Evolutionary conservation across 2,797 vertebrate species (phyloP).

Genomic region (Clarias pachynema): DNA sequence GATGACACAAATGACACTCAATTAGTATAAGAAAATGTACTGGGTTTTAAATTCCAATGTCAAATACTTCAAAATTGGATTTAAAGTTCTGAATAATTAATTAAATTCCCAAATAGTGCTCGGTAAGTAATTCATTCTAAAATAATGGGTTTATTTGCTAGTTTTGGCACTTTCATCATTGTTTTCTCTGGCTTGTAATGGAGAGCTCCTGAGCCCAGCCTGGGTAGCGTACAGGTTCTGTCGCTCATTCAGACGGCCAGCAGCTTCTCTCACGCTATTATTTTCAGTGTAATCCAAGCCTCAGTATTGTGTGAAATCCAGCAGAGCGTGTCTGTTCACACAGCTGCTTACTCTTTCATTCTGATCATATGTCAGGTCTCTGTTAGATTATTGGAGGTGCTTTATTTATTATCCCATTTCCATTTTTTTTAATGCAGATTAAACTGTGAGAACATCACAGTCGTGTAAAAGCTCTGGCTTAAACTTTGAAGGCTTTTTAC

Average conservation of each 20-base stretch:
- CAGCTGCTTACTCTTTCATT: conserved; percentile 10
- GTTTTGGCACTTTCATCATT: not conserved
- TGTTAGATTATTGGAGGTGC: not conserved
- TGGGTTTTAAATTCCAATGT: not conserved
- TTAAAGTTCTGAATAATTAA: not conserved
- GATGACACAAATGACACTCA: not conserved
- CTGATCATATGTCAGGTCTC: conserved; percentile 15
- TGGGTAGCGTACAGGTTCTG: conserved; percentile 10
- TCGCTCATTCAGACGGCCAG: not conserved
- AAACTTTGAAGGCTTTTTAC: not conserved
- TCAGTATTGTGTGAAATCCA: conserved; percentile 6
- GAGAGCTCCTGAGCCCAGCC: not conserved
- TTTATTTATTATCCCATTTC: not conserved
- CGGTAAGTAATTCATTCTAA: not conserved
- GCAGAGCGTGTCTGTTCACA: not conserved
- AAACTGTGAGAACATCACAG: not conserved
- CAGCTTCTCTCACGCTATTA: conserved; percentile 11
- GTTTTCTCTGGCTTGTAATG: not conserved
- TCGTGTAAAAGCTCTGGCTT: too few species aligned
- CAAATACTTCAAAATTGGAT: not conserved
- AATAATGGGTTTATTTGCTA: not conserved
- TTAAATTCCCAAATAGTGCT: not conserved
- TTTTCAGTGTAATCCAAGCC: not conserved
- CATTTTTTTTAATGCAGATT: not conserved
- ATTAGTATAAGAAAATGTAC: not conserved